phyloP scores from a whole-genome alignment of 2,113 vertebrate species.

The Bos indicus region DNA sequence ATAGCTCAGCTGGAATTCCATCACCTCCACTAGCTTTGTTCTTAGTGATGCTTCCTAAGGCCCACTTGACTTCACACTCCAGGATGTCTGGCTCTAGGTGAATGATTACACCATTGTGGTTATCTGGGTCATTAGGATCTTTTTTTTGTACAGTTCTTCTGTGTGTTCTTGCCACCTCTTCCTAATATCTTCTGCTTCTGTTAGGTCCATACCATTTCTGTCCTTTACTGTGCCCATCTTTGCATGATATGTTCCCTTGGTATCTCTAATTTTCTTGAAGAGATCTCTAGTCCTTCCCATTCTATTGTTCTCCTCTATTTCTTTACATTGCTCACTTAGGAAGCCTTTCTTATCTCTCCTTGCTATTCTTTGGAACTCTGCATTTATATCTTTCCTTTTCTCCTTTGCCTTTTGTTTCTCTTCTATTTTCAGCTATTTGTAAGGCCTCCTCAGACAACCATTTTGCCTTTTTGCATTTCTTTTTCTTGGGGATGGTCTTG shows the following conservation, averaged over 20 bases:
- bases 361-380: neutral
- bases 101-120: neutral
- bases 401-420: neutral
- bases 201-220: neutral
- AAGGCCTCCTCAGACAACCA: neutral
- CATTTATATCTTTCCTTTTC: neutral
- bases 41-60: neutral
- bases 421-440: neutral
- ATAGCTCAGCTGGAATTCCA: neutral
- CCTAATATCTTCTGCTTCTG: neutral
- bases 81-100: neutral
- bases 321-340: neutral
- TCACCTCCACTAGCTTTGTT: neutral
- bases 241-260: neutral
- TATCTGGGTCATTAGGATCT: neutral
- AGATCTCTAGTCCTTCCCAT: neutral
- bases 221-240: neutral
- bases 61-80: neutral
- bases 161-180: neutral
- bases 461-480: neutral
- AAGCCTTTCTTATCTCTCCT: neutral
- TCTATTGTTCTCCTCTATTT: neutral
- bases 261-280: neutral
- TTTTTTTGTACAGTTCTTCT: neutral
- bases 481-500: neutral